These are phyloP conservation scores for Thunnus albacares DNA, from an alignment of 2,797 vertebrate genomes.

Conservation along the genomic window DNA sequence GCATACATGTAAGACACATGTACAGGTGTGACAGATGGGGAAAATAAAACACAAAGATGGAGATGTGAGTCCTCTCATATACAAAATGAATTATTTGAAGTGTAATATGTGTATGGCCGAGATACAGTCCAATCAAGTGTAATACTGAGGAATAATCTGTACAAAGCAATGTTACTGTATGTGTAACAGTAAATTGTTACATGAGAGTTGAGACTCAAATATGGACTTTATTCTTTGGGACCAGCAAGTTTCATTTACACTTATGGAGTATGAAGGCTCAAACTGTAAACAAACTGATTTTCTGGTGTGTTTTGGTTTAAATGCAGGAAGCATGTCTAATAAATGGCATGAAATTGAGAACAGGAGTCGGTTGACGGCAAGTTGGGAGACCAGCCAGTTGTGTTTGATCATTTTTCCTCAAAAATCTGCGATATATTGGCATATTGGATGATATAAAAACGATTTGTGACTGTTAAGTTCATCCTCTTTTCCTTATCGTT, in stretches of 20 bases:
- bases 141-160: not conserved
- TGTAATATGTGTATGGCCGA: not conserved
- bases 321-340: slow-evolving; percentile 1
- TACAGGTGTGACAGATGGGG: slow-evolving; percentile 57
- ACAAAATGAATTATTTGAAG: not conserved
- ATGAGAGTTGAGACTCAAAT: no score
- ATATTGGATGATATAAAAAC: not conserved
- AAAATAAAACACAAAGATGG: slow-evolving; percentile 51
- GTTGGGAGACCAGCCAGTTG: not conserved
- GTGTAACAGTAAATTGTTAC: not conserved
- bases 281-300: not conserved
- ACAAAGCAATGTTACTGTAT: not conserved
- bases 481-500: not conserved
- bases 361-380: not conserved
- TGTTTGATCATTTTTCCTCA: not conserved
- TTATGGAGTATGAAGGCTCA: slow-evolving; percentile 11
- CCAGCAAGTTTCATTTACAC: slow-evolving; percentile 32
- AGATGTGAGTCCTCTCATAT: not conserved
- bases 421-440: not conserved
- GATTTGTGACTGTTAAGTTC: not conserved
- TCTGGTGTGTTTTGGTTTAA: slow-evolving; percentile 5
- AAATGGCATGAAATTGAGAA: not conserved
- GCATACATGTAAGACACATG: slow-evolving; percentile 70
- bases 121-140: not conserved
- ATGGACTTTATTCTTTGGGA: no score